These are phyloP conservation scores for Samia ricini DNA, from an alignment of 1,140 invertebrate genomes.

Conservation along the genomic window DNA sequence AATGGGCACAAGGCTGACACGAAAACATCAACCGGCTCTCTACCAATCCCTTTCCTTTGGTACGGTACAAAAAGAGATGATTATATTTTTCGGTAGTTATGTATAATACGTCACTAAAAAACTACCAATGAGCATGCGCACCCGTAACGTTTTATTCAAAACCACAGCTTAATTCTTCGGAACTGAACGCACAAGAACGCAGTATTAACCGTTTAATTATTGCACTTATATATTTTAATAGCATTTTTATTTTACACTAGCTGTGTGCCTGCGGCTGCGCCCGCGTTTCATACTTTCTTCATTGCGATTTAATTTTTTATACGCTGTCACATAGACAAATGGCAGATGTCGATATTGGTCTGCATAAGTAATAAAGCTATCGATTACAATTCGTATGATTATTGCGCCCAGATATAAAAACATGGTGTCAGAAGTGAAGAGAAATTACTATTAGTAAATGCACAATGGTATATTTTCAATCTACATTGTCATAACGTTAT, in stretches of 20 bases:
- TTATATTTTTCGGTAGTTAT: conserved; percentile 63
- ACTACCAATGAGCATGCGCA: conserved; percentile 71
- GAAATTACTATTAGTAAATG: not conserved
- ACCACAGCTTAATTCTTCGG: not conserved
- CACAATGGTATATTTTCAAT: not conserved
- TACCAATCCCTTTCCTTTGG: conserved; percentile 68
- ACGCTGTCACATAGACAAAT: too few relatives aligned
- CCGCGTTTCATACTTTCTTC: too few relatives aligned
- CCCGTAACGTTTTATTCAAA: conserved; percentile 44
- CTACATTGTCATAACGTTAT: not conserved
- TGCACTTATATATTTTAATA: not conserved
- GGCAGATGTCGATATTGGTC: too few relatives aligned
- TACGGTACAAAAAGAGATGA: conserved; percentile 62
- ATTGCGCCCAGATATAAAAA: not conserved
- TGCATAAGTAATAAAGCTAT: too few relatives aligned
- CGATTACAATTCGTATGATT: too few relatives aligned
- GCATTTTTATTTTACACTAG: not conserved
- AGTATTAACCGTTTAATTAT: conserved; percentile 35
- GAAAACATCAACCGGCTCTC: conserved; percentile 76
- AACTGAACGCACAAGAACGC: conserved; percentile 38
- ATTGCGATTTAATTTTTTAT: too few relatives aligned
- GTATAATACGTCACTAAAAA: conserved; percentile 71
- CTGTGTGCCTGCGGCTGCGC: too few relatives aligned
- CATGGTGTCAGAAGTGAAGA: conserved; percentile 5
- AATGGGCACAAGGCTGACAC: conserved; percentile 78